Evolutionary conservation across 2,113 vertebrate species (phyloP).

Genomic region (Numida meleagris): DNA sequence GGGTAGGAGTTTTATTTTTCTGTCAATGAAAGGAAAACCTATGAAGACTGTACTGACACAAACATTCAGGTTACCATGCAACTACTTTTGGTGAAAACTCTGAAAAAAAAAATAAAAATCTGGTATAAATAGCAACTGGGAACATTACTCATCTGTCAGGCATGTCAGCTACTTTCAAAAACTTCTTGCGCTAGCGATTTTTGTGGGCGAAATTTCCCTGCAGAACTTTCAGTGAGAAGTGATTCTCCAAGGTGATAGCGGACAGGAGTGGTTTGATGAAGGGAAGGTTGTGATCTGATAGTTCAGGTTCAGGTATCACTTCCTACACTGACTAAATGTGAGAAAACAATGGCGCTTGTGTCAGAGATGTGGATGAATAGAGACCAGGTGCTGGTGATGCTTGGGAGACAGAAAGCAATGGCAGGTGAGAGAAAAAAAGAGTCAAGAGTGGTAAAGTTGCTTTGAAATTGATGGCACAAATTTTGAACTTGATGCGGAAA

Average conservation of each 20-base stretch:
- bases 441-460: background rate
- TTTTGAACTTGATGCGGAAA: background rate
- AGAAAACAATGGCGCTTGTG: accelerated
- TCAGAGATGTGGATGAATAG: background rate
- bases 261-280: background rate
- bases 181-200: background rate
- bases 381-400: background rate
- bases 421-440: background rate
- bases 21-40: background rate
- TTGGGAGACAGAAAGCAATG: background rate
- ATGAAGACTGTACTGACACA: background rate
- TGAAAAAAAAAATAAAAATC: background rate
- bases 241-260: background rate
- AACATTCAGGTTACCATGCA: background rate
- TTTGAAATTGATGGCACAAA: background rate
- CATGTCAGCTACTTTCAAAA: background rate
- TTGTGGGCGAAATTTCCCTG: background rate
- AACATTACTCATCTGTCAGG: background rate
- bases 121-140: background rate
- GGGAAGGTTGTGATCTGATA: background rate
- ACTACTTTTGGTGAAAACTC: background rate
- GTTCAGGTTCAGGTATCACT: background rate
- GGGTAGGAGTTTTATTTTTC: background rate
- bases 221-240: background rate
- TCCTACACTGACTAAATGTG: background rate